phyloP scores from a whole-genome alignment of 2,797 vertebrate genomes.

The Tenualosa thibaudeaui region DNA sequence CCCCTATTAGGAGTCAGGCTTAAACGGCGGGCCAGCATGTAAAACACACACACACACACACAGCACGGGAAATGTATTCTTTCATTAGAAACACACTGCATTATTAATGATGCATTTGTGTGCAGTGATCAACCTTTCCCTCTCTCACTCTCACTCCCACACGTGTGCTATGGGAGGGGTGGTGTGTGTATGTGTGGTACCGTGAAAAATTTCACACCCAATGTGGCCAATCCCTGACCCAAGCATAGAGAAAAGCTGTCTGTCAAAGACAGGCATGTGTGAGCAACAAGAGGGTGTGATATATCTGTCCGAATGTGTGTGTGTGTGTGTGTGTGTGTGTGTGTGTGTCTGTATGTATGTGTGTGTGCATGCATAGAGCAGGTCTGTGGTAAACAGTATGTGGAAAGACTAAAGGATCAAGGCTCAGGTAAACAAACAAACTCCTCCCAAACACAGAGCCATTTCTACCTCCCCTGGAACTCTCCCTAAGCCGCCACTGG shows the following conservation, averaged over 20 bases:
- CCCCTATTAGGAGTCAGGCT: constrained; percentile 62
- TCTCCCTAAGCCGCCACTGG: not conserved
- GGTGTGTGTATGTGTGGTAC: not conserved
- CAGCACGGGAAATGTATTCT: constrained; percentile 53
- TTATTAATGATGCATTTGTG: constrained; percentile 58
- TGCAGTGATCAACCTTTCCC: constrained; percentile 38
- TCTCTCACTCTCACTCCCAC: constrained; percentile 27
- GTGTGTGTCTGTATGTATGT: not conserved
- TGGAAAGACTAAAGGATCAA: not conserved
- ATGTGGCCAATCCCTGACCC: not conserved
- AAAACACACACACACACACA: constrained; percentile 15
- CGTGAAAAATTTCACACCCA: not conserved
- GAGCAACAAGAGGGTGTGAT: not conserved
- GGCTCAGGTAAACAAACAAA: not conserved
- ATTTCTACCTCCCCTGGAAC: not conserved
- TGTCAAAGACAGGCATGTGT: not conserved
- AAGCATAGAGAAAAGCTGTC: not conserved
- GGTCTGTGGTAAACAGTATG: not conserved
- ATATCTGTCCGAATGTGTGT: not conserved
- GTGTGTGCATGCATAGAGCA: not conserved
- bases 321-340: not conserved
- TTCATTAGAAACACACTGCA: constrained; percentile 62
- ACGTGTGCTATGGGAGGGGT: not conserved
- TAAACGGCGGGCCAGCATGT: not conserved
- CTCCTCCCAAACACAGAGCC: not conserved